These are phyloP conservation scores for Hormaphis cornu DNA, from an alignment of 1,140 invertebrate genomes.

Conservation along the genomic window DNA sequence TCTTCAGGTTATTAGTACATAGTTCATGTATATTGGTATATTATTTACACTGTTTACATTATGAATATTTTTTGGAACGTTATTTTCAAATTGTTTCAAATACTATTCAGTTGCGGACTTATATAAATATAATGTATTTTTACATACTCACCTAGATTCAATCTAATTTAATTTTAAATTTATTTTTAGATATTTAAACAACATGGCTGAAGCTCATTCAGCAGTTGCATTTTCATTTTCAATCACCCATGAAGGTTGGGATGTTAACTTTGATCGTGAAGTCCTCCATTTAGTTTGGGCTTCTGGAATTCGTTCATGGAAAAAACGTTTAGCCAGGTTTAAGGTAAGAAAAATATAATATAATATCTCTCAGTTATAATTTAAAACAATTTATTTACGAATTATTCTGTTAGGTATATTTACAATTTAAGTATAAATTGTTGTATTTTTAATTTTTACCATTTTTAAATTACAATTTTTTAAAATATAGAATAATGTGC, in stretches of 20 bases:
- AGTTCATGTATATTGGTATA: too few relatives aligned
- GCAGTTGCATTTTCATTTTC: constrained; percentile 96
- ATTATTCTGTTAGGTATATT: neutral
- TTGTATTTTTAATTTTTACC: neutral
- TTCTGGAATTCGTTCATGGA: constrained; percentile 87
- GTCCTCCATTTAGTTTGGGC: constrained; percentile 83
- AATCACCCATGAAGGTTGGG: constrained; percentile 94
- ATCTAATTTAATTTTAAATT: neutral
- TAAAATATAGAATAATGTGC: constrained; percentile 77
- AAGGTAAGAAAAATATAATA: constrained; percentile 50
- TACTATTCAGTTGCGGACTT: neutral
- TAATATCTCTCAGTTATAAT: neutral
- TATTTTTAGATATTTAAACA: neutral
- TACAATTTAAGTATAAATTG: neutral
- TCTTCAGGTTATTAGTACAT: neutral
- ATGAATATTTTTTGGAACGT: too few relatives aligned
- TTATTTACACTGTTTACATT: too few relatives aligned
- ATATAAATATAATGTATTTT: neutral
- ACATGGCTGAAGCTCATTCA: constrained; percentile 96
- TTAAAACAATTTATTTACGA: neutral
- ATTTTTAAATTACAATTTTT: constrained; percentile 34
- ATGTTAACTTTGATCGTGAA: constrained; percentile 93
- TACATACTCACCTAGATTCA: neutral
- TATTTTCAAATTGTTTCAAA: neutral
- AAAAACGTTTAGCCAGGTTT: constrained; percentile 76